A percentile compares a stretch with the other conserved stretches of the same genome.
phyloP scores from a whole-genome alignment of 2,888 invertebrate species.

The Drosophila villosipedis region DNA sequence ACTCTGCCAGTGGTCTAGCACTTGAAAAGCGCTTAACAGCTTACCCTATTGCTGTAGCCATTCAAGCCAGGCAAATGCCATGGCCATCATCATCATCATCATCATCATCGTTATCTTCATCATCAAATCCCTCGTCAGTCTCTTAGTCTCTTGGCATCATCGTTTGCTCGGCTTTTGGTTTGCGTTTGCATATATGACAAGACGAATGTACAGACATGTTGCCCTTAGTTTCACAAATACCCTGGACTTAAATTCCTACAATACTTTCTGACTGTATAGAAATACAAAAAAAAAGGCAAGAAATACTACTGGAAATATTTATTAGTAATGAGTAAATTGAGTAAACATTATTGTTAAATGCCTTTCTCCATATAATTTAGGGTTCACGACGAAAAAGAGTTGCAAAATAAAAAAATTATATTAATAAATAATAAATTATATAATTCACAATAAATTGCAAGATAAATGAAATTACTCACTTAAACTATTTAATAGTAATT shows the following conservation, averaged over 20 bases:
- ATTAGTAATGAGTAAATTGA: background rate
- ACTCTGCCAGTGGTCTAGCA: constrained; percentile 36
- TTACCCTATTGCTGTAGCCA: constrained; percentile 17
- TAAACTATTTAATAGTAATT: background rate
- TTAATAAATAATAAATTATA: background rate
- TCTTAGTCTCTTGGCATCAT: constrained; percentile 42
- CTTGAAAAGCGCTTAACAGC: constrained; percentile 52
- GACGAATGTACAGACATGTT: constrained; percentile 5
- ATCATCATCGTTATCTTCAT: constrained; percentile 24
- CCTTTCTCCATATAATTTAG: background rate
- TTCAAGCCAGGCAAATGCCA: constrained; percentile 38
- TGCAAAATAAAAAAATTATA: background rate
- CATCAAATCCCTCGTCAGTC: constrained; percentile 47
- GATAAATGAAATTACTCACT: background rate
- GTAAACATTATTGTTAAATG: background rate
- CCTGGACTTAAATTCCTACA: constrained; percentile 20
- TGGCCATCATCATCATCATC: constrained; percentile 14
- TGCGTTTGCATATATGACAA: constrained; percentile 44
- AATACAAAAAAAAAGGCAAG: too few relatives aligned
- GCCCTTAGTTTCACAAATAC: constrained; percentile 21
- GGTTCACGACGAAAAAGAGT: background rate
- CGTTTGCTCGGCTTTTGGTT: constrained; percentile 29
- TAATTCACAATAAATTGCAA: background rate
- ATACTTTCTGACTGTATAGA: background rate
- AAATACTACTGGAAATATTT: background rate